Conservation (phyloP, 1,140 invertebrate species). For the Brachionus angularis region DNA sequence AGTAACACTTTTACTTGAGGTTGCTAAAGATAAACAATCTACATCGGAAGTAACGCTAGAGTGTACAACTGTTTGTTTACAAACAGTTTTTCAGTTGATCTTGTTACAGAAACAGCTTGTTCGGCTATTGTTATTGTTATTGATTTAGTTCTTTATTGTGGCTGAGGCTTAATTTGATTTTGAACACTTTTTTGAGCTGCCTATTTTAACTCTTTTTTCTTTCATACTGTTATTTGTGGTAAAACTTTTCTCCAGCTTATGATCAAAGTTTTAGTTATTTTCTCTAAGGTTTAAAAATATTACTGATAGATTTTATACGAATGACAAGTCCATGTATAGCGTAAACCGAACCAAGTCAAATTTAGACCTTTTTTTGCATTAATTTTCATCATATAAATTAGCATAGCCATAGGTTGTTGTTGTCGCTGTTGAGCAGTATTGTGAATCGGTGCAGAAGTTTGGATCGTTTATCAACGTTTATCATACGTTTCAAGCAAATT, state of each 20-base stretch:
- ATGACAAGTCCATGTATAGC: constrained; percentile 74
- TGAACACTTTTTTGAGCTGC: background rate
- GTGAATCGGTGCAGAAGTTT: constrained; percentile 67
- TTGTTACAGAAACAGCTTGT: too few species aligned
- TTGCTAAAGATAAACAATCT: background rate
- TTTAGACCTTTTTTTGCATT: constrained; percentile 72
- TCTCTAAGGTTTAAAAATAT: constrained; percentile 77
- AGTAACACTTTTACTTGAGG: constrained; percentile 1
- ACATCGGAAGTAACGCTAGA: background rate
- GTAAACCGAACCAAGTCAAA: constrained; percentile 76
- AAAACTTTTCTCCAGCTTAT: constrained; percentile 56
- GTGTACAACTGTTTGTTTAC: background rate
- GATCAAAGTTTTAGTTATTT: constrained; percentile 71
- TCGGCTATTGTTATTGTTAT: background rate
- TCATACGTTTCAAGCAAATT: constrained; percentile 69
- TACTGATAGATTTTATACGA: constrained; percentile 71
- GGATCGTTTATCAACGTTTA: constrained; percentile 76
- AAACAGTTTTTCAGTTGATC: background rate
- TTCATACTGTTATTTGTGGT: constrained; percentile 48
- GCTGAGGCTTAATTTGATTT: constrained; percentile 27
- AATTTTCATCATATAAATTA: constrained; percentile 66
- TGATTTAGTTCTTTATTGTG: constrained; percentile 45
- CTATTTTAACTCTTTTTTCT: background rate
- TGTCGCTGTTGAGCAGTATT: constrained; percentile 37
- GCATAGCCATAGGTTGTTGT: constrained; percentile 48